These are phyloP conservation scores for Apodemia hepburni DNA, from an alignment of 2,888 invertebrate species.

Conservation along the genomic window DNA sequence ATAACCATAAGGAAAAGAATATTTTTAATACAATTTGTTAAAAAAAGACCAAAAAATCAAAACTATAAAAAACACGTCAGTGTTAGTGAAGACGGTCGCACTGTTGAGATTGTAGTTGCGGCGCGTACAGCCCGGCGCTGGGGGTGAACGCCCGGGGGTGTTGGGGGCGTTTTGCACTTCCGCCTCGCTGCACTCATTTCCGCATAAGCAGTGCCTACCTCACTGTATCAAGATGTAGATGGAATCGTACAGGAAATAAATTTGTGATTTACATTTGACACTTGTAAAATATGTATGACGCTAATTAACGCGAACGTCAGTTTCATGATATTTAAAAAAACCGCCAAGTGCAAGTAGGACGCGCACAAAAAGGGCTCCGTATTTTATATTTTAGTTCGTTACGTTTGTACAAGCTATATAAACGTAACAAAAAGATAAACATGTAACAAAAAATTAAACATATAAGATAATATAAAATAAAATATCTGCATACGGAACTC, in stretches of 20 bases:
- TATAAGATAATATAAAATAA: too few species aligned
- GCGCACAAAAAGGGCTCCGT: too few species aligned
- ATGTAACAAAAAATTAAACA: too few species aligned
- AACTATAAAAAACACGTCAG: not conserved
- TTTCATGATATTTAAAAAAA: too few species aligned
- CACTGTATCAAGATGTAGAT: slow-evolving; percentile 55
- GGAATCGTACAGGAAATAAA: slow-evolving; percentile 33
- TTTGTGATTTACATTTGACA: slow-evolving; percentile 2
- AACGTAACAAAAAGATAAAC: too few species aligned
- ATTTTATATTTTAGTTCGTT: too few species aligned
- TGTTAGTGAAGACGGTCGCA: not conserved
- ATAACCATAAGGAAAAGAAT: too few species aligned
- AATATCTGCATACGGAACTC: too few species aligned
- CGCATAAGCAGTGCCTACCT: slow-evolving; percentile 67
- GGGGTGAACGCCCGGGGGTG: slow-evolving; percentile 66
- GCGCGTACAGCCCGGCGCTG: slow-evolving; percentile 30
- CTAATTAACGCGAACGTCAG: not conserved
- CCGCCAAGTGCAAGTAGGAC: too few species aligned
- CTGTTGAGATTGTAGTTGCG: slow-evolving; percentile 1
- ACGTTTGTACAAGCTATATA: too few species aligned
- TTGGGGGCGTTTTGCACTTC: slow-evolving; percentile 71
- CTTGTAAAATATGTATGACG: not conserved
- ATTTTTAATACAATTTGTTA: too few species aligned
- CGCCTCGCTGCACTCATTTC: slow-evolving; percentile 75
- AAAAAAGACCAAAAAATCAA: not conserved